Evolutionary conservation across 2,888 invertebrate genomes (phyloP), one percentile per base, ranked within the genome.

Genomic region (Philonicus albiceps): DNA sequence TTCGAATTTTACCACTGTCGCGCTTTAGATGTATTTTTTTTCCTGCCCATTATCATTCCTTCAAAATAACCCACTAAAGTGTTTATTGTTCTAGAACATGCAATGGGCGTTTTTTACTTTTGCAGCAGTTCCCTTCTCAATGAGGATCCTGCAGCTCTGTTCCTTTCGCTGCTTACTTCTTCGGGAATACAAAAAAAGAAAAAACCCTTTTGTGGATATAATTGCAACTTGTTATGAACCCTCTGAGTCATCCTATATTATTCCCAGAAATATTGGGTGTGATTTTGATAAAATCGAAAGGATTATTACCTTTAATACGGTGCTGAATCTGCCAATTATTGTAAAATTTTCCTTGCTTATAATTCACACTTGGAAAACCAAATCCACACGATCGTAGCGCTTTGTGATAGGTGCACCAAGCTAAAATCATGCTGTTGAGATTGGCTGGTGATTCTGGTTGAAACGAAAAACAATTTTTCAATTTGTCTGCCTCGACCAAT

Each of bases 11-110:
- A 43, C 53, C 80, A 49, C 80, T 80, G 80, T 30, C 53, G 31
- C 80, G 31, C 80, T 80, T 49, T 49, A n/a, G 37, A 80, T 43
- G 16, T 30, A 19, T 22, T 37, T 22, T 76, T 43, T 40, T 80
- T 31, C 27, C 30, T 7, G 22, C 16, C 80, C 43, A 30, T 80
- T 49, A 53, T n/a, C 37, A 11, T 80, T 13, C 43, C 22, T 80
- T 22, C 27, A 80, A 80, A 80, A 53, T 53, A 80, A 49, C 55
- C 81, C 55, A n/a, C 30, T 19, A 31, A 81, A 81, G 31, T 16
- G 55, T 55, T 81, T 75, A 85, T 85, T 85, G 53, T 75, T 49
- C 22, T 19, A 4, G 40, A 75, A 75, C 85, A 85, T 85, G 85
- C 85, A 85, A 85, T 73, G 75, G 85, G 85, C 53, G 85, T 72